Percentiles rank a stretch among this genome's conserved stretches.
Conservation (phyloP, 2,888 invertebrate genomes). For the Andrena fulva region DNA sequence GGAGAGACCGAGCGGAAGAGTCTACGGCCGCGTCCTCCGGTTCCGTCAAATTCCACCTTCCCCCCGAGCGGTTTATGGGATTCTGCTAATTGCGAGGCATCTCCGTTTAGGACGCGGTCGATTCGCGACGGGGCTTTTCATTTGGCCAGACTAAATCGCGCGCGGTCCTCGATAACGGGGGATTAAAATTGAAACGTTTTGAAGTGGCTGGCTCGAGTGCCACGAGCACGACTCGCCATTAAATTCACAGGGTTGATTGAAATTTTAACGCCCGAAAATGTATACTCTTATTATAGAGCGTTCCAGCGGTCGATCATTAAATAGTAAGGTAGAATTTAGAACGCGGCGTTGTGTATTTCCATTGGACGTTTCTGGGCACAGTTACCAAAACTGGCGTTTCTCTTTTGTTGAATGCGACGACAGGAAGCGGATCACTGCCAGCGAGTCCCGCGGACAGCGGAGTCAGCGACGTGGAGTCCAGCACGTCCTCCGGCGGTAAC, state of each 20-base stretch:
- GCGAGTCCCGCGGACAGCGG: slow-evolving; percentile 99
- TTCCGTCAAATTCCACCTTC: slow-evolving; percentile 20
- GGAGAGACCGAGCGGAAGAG: slow-evolving; percentile 25
- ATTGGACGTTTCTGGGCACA: not conserved
- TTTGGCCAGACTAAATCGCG: too few relatives aligned
- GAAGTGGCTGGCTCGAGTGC: too few relatives aligned
- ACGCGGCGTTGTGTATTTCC: not conserved
- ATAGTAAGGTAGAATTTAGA: not conserved
- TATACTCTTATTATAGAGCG: too few relatives aligned
- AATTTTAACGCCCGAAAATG: too few relatives aligned
- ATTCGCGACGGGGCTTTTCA: too few relatives aligned
- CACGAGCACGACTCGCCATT: too few relatives aligned
- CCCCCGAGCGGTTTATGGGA: not conserved
- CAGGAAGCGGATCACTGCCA: slow-evolving; percentile 93
- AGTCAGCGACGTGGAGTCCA: slow-evolving; percentile 98
- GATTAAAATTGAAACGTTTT: too few relatives aligned
- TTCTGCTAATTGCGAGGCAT: too few relatives aligned
- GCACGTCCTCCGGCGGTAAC: slow-evolving; percentile 90
- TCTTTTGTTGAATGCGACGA: slow-evolving; percentile 60
- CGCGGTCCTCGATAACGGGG: too few relatives aligned
- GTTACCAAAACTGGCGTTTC: slow-evolving; percentile 42
- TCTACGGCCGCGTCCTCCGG: not conserved
- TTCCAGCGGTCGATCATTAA: too few relatives aligned
- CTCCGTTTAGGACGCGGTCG: too few relatives aligned
- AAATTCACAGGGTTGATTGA: too few relatives aligned